Evolutionary conservation across 2,113 vertebrate species (phyloP), one percentile per base, ranked within the genome.

Genomic region (Heterotilapia buettikoferi): DNA sequence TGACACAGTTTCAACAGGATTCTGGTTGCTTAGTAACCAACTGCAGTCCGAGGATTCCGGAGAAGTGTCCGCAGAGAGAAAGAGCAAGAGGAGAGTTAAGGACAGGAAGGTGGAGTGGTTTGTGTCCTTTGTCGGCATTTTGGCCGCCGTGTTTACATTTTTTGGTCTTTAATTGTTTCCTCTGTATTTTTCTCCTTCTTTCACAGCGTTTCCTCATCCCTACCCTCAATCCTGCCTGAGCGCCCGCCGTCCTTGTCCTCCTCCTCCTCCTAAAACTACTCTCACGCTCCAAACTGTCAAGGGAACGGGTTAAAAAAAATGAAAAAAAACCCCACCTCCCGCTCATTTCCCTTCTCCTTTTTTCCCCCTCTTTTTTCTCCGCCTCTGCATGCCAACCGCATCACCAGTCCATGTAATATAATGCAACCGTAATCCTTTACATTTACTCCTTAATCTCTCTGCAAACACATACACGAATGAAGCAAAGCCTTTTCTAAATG

Each of bases 21-120:
- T 92, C 73, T 43, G 92, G 95, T 96, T 96, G 94, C 95, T 92
- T 86, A 82, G 95, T 93, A 95, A 96, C 94, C 92, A 21, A 80
- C 89, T 66, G 81, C 91, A 93, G 94, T 93, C 93, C 80, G 36
- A 88, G 93, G 91, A 94, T 94, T 94, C 89, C 88, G 80, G 91
- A 84, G 85, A 90, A 91, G 5, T 18, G 91, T 88, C 86, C 80
- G 4, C 82, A 9, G 92, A 92, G 88, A 88, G 79, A 86, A 16
- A 40, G 53, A 61, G 43, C 43, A n/a, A 14, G 84, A 83, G 88
- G 84, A 84, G 92, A 90, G 89, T 61, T 86, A 38, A 86, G 87
- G 88, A 94, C 84, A 87, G 84, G 86, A 88, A 93, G 88, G 80
- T 83, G 59, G 82, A 79, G 85, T 71, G 66, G 89, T 92, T 87